Percentiles rank a stretch among this genome's conserved stretches.
Evolutionary conservation across 1,140 invertebrate genomes (phyloP).

Genomic region (Geopemphigus sp.): DNA sequence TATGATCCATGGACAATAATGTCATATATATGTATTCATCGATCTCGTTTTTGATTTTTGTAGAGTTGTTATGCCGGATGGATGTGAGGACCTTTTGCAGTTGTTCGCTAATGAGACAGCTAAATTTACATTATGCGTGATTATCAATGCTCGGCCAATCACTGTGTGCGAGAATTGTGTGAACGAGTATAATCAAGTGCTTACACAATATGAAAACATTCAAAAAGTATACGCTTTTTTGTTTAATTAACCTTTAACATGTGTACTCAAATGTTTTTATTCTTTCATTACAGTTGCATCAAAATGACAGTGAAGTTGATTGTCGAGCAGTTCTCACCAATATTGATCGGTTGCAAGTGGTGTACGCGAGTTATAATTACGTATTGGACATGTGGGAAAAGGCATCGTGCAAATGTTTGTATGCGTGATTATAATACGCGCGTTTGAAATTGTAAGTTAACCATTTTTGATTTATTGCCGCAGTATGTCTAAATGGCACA

Average conservation of each 20-base stretch:
- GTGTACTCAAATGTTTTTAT: no score
- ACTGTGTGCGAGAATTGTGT: constrained; percentile 50
- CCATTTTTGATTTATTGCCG: background rate
- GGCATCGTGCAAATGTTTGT: constrained; percentile 52
- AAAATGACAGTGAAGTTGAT: constrained; percentile 45
- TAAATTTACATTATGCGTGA: constrained; percentile 51
- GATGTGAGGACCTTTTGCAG: constrained; percentile 51
- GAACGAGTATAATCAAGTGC: constrained; percentile 46
- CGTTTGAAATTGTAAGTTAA: background rate
- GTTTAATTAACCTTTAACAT: no score
- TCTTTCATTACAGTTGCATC: constrained; percentile 10
- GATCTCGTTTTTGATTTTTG: background rate
- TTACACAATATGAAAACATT: constrained; percentile 45
- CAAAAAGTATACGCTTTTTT: constrained; percentile 5
- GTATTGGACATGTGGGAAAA: constrained; percentile 52
- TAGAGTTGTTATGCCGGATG: constrained; percentile 30
- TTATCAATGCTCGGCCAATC: constrained; percentile 51
- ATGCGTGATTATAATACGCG: background rate
- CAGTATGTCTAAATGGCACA: constrained; percentile 25
- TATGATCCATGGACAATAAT: no score
- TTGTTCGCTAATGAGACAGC: constrained; percentile 50
- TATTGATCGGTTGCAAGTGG: constrained; percentile 52
- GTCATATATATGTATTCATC: no score
- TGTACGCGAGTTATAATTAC: constrained; percentile 51
- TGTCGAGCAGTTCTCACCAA: constrained; percentile 52